phyloP scores from a whole-genome alignment of 30 jellyfish, hydroid and myxozoan species.

The Aurelia aurita region DNA sequence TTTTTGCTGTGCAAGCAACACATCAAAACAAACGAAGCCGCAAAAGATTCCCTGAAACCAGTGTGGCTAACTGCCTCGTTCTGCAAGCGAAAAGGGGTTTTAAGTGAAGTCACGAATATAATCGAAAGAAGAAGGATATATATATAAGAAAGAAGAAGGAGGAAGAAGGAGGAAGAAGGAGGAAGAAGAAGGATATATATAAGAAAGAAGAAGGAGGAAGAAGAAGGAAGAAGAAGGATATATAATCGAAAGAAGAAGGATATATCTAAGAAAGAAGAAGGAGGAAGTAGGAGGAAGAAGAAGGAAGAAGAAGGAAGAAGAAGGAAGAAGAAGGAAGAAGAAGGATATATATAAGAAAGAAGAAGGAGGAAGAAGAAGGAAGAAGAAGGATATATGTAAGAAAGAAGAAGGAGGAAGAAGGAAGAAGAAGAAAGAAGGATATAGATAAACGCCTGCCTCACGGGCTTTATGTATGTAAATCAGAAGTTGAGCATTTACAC shows the following conservation, averaged over 20 bases:
- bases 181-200: not conserved
- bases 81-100: too few relatives aligned
- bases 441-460: too few relatives aligned
- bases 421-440: not conserved
- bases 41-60: too few relatives aligned
- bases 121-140: too few relatives aligned
- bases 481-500: too few relatives aligned
- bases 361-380: not conserved
- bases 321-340: not conserved
- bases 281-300: not conserved
- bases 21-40: too few relatives aligned
- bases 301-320: not conserved
- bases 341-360: not conserved
- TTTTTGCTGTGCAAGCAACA: too few relatives aligned
- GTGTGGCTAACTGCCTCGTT: too few relatives aligned
- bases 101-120: too few relatives aligned
- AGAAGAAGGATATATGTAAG: too few relatives aligned
- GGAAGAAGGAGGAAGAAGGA: constrained; percentile 16
- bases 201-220: constrained; percentile 8
- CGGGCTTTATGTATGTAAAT: too few relatives aligned
- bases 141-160: constrained; percentile 11
- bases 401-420: constrained; percentile 6
- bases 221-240: not conserved
- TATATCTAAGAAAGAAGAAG: not conserved
- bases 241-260: not conserved